These are phyloP conservation scores for Epizoanthus ramosus DNA, from an alignment of 92 coral and sea anemone genomes.

Conservation along the genomic window DNA sequence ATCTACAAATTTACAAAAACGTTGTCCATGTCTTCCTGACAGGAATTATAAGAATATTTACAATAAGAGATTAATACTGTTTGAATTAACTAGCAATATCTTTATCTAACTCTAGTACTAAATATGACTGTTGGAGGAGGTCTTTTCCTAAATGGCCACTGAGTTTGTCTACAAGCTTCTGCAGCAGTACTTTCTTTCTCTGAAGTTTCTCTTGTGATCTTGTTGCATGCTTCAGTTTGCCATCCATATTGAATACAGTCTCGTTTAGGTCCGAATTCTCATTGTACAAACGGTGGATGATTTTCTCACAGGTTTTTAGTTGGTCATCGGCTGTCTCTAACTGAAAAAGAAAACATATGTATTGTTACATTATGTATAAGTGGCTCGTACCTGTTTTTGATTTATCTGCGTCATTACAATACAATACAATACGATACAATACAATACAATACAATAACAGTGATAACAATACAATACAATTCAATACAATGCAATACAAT, in stretches of 20 bases:
- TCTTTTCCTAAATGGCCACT: conserved; percentile 86
- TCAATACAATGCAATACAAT: no score
- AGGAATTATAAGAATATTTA: no score
- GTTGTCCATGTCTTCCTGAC: no score
- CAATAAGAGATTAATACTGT: neutral
- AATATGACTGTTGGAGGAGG: conserved; percentile 72
- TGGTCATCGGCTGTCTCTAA: conserved; percentile 94
- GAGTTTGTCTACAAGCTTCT: conserved; percentile 86
- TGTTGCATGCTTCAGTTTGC: conserved; percentile 77
- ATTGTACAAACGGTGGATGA: conserved; percentile 85
- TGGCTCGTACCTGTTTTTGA: no score
- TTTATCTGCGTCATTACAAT: no score
- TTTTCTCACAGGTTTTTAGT: conserved; percentile 85
- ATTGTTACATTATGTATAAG: no score
- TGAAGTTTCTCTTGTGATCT: conserved; percentile 87
- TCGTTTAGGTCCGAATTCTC: conserved; percentile 86
- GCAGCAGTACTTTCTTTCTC: conserved; percentile 80
- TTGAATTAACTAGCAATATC: conserved; percentile 59
- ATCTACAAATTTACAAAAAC: no score
- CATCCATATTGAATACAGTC: conserved; percentile 71
- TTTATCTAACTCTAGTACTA: conserved; percentile 93
- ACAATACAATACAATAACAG: no score
- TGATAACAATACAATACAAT: no score
- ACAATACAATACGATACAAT: no score
- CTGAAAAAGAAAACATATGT: conserved; percentile 46